These are phyloP conservation scores for Amblyjoppa proteus DNA, from an alignment of 2,888 invertebrate genomes.

Conservation along the genomic window DNA sequence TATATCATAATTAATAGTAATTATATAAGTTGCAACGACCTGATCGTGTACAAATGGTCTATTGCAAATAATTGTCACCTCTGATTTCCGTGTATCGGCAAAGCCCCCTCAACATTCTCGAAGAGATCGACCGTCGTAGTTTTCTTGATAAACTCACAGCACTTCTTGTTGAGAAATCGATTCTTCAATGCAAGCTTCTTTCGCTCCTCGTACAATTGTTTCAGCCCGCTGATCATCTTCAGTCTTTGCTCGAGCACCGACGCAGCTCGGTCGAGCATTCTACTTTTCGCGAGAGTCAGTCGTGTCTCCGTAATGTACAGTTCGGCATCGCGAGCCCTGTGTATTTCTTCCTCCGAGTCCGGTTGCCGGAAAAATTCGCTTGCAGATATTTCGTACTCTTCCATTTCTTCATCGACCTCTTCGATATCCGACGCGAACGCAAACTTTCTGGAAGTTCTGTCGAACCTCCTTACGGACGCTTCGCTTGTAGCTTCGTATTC, in stretches of 20 bases:
- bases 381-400: constrained; percentile 15
- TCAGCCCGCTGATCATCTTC: constrained; percentile 59
- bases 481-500: not conserved
- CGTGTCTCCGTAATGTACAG: not conserved
- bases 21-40: too few relatives aligned
- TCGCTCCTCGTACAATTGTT: constrained; percentile 61
- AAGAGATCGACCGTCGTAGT: constrained; percentile 57
- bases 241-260: constrained; percentile 61
- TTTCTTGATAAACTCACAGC: constrained; percentile 64
- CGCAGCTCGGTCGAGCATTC: constrained; percentile 30
- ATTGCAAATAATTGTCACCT: constrained; percentile 31
- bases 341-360: not conserved
- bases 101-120: constrained; percentile 64
- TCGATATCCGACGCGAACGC: constrained; percentile 27
- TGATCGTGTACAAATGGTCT: not conserved
- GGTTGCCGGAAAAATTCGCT: constrained; percentile 12
- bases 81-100: constrained; percentile 53
- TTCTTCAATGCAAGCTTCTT: constrained; percentile 64
- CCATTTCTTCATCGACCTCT: constrained; percentile 48
- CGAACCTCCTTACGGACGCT: constrained; percentile 14
- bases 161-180: constrained; percentile 72
- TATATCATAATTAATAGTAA: not conserved
- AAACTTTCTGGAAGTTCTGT: constrained; percentile 23
- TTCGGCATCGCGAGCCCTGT: not conserved
- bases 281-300: constrained; percentile 22